phyloP scores from a whole-genome alignment of 2,113 vertebrate genomes.

The Myocastor coypus region DNA sequence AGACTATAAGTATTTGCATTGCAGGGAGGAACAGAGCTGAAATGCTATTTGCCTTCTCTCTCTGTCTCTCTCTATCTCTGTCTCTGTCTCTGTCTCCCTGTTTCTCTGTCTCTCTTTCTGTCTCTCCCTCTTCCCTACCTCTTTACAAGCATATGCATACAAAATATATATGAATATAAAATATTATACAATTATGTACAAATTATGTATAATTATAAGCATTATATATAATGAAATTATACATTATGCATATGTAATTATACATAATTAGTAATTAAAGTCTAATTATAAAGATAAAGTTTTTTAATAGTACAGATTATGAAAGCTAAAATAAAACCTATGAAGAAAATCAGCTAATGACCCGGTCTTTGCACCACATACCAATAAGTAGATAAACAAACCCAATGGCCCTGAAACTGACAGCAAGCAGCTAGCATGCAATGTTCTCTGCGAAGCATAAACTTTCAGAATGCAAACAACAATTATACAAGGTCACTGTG shows the following conservation, averaged over 20 bases:
- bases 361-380: neutral
- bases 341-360: neutral
- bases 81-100: too few relatives aligned
- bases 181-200: neutral
- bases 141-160: neutral
- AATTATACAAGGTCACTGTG: neutral
- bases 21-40: neutral
- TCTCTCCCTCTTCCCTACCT: rapidly evolving
- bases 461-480: neutral
- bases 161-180: neutral
- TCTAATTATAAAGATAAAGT: neutral
- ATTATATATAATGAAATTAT: neutral
- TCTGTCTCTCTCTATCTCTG: too few relatives aligned
- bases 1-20: neutral
- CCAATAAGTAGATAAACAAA: neutral
- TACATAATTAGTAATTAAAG: neutral
- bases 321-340: neutral
- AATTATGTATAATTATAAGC: neutral
- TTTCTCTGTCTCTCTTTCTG: too few relatives aligned
- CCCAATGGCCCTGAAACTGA: neutral
- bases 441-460: neutral
- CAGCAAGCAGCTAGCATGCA: neutral
- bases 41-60: neutral
- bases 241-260: neutral
- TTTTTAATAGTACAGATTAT: neutral